Evolutionary conservation across 2,113 vertebrate genomes (phyloP).

Genomic region (Bubo blakistoni): DNA sequence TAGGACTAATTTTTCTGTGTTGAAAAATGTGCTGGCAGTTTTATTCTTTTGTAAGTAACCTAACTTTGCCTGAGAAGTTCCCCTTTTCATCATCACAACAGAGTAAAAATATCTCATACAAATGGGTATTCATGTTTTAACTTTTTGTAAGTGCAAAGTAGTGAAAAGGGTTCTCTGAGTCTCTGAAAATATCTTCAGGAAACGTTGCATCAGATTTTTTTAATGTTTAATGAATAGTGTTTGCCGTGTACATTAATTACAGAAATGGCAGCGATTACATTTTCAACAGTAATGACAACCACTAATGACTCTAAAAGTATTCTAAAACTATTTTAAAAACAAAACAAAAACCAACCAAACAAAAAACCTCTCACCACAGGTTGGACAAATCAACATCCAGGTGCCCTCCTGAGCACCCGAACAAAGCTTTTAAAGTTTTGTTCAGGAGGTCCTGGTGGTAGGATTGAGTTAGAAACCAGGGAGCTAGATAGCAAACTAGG

Average conservation of each 20-base stretch:
- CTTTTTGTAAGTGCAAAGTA: conserved; percentile 8
- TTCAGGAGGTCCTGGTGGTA: background rate
- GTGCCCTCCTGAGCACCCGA: background rate
- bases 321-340: background rate
- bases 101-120: background rate
- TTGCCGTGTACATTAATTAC: background rate
- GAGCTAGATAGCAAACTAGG: no score
- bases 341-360: background rate
- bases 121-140: background rate
- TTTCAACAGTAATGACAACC: conserved; percentile 35
- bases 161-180: background rate
- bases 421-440: background rate
- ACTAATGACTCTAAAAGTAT: background rate
- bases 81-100: background rate
- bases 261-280: background rate
- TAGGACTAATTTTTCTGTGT: background rate
- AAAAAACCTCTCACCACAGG: background rate
- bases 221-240: conserved; percentile 26
- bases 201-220: background rate
- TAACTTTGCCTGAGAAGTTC: background rate
- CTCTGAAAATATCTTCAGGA: conserved; percentile 27
- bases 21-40: background rate
- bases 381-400: fast-evolving
- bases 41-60: background rate
- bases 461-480: background rate